Evolutionary conservation across 1,140 invertebrate genomes (phyloP).

Genomic region (Epicauta chinensis): DNA sequence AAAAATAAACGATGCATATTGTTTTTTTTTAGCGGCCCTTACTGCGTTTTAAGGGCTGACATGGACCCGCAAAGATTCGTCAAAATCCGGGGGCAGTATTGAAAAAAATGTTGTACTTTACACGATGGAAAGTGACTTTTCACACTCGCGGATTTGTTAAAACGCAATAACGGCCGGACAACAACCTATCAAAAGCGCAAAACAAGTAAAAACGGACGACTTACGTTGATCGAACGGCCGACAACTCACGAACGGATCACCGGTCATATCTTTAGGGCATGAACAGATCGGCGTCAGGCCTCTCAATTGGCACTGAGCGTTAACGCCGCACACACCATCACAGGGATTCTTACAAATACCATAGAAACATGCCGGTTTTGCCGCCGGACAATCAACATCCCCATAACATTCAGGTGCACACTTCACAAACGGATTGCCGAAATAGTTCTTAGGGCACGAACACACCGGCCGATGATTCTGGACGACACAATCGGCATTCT

Average conservation of each 20-base stretch:
- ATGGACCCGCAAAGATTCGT: too few relatives aligned
- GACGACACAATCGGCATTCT: conserved; percentile 71
- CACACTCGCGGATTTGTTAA: too few relatives aligned
- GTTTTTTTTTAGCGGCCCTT: too few relatives aligned
- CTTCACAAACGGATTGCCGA: conserved; percentile 63
- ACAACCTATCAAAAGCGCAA: neutral
- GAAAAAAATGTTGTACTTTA: too few relatives aligned
- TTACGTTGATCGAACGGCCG: conserved; percentile 70
- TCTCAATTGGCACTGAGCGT: conserved; percentile 71
- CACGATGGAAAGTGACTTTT: too few relatives aligned
- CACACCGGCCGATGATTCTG: conserved; percentile 69
- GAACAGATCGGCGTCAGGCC: conserved; percentile 75
- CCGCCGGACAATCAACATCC: conserved; percentile 66
- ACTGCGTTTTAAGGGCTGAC: too few relatives aligned
- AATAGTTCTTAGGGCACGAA: conserved; percentile 52
- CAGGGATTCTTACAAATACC: conserved; percentile 76
- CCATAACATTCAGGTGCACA: conserved; percentile 69
- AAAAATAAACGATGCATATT: too few relatives aligned
- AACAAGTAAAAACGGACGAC: conserved; percentile 26
- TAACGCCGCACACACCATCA: conserved; percentile 69
- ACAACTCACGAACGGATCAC: conserved; percentile 76
- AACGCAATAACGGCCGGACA: too few relatives aligned
- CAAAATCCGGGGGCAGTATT: too few relatives aligned
- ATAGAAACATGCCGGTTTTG: conserved; percentile 72
- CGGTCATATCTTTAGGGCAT: conserved; percentile 80